Conservation (phyloP, 2,888 invertebrate species). For the Pardosa pseudoannulata region DNA sequence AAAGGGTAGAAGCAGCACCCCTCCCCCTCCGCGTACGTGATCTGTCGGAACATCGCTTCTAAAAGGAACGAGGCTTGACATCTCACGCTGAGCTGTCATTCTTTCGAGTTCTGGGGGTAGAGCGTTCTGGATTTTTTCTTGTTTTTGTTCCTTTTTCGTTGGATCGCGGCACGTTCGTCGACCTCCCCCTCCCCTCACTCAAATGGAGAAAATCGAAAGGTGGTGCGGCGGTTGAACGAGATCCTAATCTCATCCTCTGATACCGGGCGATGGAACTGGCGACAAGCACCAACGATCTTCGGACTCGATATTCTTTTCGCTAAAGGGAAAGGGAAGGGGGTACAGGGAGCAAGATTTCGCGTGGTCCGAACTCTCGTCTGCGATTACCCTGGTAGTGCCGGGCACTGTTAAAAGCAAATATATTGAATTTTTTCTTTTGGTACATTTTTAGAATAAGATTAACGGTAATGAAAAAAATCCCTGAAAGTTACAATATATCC, state of each 20-base stretch:
- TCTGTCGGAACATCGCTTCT: neutral
- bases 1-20: neutral
- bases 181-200: neutral
- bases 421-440: too few relatives aligned
- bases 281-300: neutral
- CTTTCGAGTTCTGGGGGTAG: neutral
- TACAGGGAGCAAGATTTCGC: too few relatives aligned
- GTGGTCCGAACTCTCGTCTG: too few relatives aligned
- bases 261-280: constrained; percentile 9
- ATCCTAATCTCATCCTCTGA: constrained; percentile 43
- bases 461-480: too few relatives aligned
- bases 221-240: neutral
- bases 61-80: neutral
- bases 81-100: constrained; percentile 51
- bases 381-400: too few relatives aligned
- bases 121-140: neutral
- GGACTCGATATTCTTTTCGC: too few relatives aligned
- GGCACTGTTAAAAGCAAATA: too few relatives aligned
- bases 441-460: too few relatives aligned
- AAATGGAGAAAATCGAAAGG: constrained; percentile 8
- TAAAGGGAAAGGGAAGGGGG: too few relatives aligned
- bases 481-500: too few relatives aligned
- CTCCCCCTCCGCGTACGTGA: neutral
- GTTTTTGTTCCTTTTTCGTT: neutral
- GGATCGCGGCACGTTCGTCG: constrained; percentile 13